Base-by-base conservation (phyloP, 2,888 invertebrate species). In the Spodoptera littoralis region DNA sequence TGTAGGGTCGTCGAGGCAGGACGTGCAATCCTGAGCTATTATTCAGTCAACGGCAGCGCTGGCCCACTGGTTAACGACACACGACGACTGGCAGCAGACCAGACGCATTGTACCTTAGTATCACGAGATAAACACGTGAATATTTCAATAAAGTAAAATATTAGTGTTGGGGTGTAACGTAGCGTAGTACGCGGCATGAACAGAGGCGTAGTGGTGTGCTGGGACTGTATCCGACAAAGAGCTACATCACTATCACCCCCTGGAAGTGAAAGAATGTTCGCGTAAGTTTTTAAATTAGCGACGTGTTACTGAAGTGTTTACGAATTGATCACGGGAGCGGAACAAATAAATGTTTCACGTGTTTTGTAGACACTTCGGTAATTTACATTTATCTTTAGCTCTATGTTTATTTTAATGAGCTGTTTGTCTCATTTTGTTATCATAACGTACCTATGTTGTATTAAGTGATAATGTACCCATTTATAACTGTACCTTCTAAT, bases 11-110 rank as follows among this genome's bases (percentile, higher is more conserved):
- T 70, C 76, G 77, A 30, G 78, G 68, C 89, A 90, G 91, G 91
- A 91, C 89, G 89, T 84, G 87, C 85, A 85, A 84, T 90, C 87
- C 86, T 73, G 80, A 69, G 82, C 83, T 80, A 87, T 87, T 88
- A 90, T 86, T 88, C 88, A 88, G 90, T 90, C 85, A 86, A 83
- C 83, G 82, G 80, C 83, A 73, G 68, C 79, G 81, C 80, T 73
- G 70, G 81, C 81, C 81, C 84, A 82, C 83, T 85, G 80, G 82
- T 83, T 71, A 81, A 80, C 77, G 80, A 82, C 77, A 80, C 79
- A 74, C 66, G 76, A 83, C 83, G 74, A 83, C 84, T 81, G 73
- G 65, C 66, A 73, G 66, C 79, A 73, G 76, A 72, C 43, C 22
- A 49, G 61, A 57, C 45, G 44, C 70, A 58, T 48, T 61, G 48